A percentile compares a stretch with the other conserved stretches of the same genome.
phyloP scores from a whole-genome alignment of 2,113 vertebrate species.

The Oryzias melastigma region DNA sequence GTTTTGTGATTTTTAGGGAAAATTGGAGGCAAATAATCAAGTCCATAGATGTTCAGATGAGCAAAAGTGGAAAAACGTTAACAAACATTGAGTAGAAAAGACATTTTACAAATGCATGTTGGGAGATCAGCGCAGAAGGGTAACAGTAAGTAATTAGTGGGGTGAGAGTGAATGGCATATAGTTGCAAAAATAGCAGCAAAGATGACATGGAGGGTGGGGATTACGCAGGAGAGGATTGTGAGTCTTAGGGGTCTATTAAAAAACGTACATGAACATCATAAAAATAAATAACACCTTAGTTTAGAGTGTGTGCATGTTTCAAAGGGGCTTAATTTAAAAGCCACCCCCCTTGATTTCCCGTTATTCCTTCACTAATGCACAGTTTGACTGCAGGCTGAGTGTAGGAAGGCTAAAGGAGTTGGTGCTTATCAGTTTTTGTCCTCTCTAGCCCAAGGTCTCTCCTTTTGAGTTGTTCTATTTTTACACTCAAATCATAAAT shows the following conservation, averaged over 20 bases:
- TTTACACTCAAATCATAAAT: constrained; percentile 2
- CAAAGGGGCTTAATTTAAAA: constrained; percentile 52
- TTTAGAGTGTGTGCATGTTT: constrained; percentile 16
- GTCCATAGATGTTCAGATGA: constrained; percentile 2
- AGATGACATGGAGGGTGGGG: constrained; percentile 45
- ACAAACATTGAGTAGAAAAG: not conserved
- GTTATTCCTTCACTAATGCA: constrained; percentile 58
- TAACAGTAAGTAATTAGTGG: constrained; percentile 26
- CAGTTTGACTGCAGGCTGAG: constrained; percentile 66
- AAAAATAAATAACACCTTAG: constrained; percentile 25
- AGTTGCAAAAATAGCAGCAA: constrained; percentile 27
- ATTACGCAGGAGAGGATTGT: constrained; percentile 38
- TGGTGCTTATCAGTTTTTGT: constrained; percentile 21
- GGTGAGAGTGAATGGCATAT: constrained; percentile 42
- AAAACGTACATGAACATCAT: constrained; percentile 6
- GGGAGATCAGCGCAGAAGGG: constrained; percentile 17
- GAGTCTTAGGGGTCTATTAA: constrained; percentile 13
- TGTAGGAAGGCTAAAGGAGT: constrained; percentile 42
- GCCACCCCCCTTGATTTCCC: constrained; percentile 30
- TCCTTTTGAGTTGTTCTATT: not conserved
- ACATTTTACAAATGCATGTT: constrained; percentile 22
- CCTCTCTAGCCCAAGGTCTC: not conserved
- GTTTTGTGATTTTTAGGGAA: too few relatives aligned
- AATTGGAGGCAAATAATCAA: constrained; percentile 8
- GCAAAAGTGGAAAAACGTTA: not conserved